Conservation (phyloP, 2,888 invertebrate genomes). For the Orchesella flavescens region DNA sequence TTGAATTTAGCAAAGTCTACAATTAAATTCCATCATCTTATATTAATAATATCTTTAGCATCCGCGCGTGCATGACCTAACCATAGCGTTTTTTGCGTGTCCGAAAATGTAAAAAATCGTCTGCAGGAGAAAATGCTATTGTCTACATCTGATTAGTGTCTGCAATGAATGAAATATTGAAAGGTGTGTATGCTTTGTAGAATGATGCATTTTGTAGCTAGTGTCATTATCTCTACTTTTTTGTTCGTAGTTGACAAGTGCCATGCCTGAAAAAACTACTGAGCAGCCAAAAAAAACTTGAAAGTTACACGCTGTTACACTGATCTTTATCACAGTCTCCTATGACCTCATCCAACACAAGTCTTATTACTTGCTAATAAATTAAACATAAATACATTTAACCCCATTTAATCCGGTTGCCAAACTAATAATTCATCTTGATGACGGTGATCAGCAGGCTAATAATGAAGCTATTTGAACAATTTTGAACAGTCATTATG, state of each 20-base stretch:
- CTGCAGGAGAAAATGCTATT: too few relatives aligned
- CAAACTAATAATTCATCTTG: constrained; percentile 22
- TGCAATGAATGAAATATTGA: too few relatives aligned
- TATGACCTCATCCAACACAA: too few relatives aligned
- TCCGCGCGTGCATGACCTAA: too few relatives aligned
- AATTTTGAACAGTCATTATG: neutral
- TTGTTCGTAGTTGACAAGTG: neutral
- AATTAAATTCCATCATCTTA: too few relatives aligned
- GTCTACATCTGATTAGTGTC: too few relatives aligned
- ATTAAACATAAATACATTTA: neutral
- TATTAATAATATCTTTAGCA: too few relatives aligned
- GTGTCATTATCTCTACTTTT: neutral
- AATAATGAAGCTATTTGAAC: constrained; percentile 34
- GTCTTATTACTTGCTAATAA: neutral
- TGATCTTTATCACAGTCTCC: neutral
- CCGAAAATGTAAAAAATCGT: too few relatives aligned
- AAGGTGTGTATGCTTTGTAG: neutral
- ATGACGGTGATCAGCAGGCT: neutral
- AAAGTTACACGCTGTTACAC: neutral
- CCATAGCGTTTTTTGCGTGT: too few relatives aligned
- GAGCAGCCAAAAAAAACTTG: neutral
- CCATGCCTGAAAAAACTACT: neutral
- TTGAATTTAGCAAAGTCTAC: too few relatives aligned
- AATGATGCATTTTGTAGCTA: neutral
- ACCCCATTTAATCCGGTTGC: constrained; percentile 44